phyloP scores from a whole-genome alignment of 2,797 vertebrate genomes.

The Pipistrellus pygmaeus region DNA sequence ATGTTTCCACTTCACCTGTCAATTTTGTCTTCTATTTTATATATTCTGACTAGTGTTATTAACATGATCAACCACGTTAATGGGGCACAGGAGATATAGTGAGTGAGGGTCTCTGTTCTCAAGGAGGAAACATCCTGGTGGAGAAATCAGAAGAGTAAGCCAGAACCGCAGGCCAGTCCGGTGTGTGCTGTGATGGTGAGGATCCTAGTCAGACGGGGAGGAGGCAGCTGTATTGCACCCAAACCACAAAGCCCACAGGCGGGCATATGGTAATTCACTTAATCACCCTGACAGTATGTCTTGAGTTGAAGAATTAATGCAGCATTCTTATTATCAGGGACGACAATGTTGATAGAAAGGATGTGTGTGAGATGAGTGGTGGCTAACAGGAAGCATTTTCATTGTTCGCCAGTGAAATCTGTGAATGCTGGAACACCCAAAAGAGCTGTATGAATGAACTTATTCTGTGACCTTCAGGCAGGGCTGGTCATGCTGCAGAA shows the following conservation, averaged over 20 bases:
- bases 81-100: background rate
- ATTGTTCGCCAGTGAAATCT: background rate
- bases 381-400: background rate
- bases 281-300: no score
- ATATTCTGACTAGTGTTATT: background rate
- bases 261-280: background rate
- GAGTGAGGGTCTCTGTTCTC: background rate
- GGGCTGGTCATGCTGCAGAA: background rate
- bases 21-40: background rate
- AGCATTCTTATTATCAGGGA: background rate
- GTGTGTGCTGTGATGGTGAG: background rate
- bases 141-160: background rate
- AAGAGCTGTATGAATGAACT: background rate
- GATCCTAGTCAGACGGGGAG: rapidly evolving
- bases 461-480: background rate
- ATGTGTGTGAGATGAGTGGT: background rate
- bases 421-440: background rate
- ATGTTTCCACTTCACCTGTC: background rate
- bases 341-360: background rate
- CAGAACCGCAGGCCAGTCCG: background rate
- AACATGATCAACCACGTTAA: background rate
- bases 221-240: background rate
- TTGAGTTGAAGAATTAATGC: background rate
- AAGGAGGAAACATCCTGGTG: background rate
- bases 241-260: background rate